Conservation (phyloP, 2,113 vertebrate genomes). For the Malurus elegans region DNA sequence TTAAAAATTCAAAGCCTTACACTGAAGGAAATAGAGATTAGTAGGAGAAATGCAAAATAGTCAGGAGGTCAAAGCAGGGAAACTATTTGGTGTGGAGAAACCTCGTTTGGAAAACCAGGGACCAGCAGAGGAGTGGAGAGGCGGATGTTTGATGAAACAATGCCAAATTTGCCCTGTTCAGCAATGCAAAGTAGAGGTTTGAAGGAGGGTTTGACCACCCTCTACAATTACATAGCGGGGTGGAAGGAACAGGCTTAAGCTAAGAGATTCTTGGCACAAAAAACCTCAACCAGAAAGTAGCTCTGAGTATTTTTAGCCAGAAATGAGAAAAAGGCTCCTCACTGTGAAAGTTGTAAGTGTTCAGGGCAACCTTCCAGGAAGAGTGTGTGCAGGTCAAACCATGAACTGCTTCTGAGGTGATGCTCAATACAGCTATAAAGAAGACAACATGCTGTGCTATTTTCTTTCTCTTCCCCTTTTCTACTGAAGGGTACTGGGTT, state of each 20-base stretch:
- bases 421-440: neutral
- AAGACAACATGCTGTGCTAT: accelerated
- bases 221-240: neutral
- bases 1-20: neutral
- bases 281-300: neutral
- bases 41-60: neutral
- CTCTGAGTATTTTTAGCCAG: neutral
- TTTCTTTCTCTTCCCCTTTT: neutral
- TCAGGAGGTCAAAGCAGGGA: neutral
- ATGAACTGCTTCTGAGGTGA: neutral
- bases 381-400: neutral
- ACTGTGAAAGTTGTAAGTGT: neutral
- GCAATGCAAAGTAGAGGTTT: neutral
- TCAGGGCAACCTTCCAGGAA: neutral
- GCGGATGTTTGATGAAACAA: neutral
- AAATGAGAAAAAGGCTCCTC: neutral
- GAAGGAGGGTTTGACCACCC: neutral
- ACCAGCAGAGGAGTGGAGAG: accelerated
- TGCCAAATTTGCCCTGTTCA: neutral
- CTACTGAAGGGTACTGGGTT: neutral
- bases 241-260: neutral
- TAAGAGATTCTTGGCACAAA: neutral
- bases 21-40: neutral
- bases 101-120: neutral
- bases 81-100: neutral